These are phyloP conservation scores for Theodoxus fluviatilis DNA, from an alignment of 2,888 invertebrate species.

Conservation along the genomic window DNA sequence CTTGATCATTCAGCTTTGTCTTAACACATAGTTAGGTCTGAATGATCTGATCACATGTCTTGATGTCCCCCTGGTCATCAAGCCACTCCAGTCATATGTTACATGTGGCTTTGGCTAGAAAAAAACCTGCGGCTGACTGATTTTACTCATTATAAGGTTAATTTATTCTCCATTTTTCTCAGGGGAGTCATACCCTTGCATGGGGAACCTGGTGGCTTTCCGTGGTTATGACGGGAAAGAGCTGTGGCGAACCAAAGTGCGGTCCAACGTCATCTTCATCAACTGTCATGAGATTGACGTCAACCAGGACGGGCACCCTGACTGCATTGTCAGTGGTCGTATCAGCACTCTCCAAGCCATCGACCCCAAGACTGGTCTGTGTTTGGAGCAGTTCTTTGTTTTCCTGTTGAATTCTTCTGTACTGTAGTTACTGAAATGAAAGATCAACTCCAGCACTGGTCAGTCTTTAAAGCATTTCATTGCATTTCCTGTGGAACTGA, in stretches of 20 bases:
- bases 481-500: too few relatives aligned
- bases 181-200: slow-evolving; percentile 53
- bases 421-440: neutral
- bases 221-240: slow-evolving; percentile 55
- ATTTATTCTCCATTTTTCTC: too few relatives aligned
- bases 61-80: too few relatives aligned
- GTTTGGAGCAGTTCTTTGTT: neutral
- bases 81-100: too few relatives aligned
- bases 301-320: slow-evolving; percentile 53
- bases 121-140: too few relatives aligned
- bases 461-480: too few relatives aligned
- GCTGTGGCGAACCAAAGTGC: slow-evolving; percentile 49
- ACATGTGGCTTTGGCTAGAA: too few relatives aligned
- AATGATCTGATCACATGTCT: too few relatives aligned
- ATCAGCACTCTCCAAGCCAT: slow-evolving; percentile 52
- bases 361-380: slow-evolving; percentile 52
- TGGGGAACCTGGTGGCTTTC: slow-evolving; percentile 51
- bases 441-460: too few relatives aligned
- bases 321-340: slow-evolving; percentile 61
- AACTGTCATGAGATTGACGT: slow-evolving; percentile 58
- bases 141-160: too few relatives aligned
- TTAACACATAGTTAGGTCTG: too few relatives aligned
- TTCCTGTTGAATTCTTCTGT: neutral
- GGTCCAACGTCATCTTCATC: slow-evolving; percentile 46
- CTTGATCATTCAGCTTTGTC: too few relatives aligned